Evolutionary conservation across 2,797 vertebrate species (phyloP).

Genomic region (Eulemur mongoz): DNA sequence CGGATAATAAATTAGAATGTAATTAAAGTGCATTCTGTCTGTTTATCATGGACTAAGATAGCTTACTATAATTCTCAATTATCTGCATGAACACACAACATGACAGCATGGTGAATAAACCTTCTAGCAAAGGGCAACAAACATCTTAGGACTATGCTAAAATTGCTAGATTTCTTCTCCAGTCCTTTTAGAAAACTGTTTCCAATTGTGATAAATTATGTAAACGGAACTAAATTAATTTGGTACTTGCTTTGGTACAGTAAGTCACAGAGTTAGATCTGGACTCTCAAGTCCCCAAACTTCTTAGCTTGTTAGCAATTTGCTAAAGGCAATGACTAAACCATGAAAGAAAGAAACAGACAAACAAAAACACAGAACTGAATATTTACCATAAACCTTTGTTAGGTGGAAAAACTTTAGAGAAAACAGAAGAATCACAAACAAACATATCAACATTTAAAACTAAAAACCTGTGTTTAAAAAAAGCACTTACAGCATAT

Average conservation of each 20-base stretch:
- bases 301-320: slow-evolving; percentile 37
- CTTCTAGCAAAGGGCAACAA: slow-evolving; percentile 47
- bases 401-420: background rate
- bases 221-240: slow-evolving; percentile 44
- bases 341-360: slow-evolving; percentile 1
- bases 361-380: background rate
- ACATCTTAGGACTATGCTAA: slow-evolving; percentile 27
- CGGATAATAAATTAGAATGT: slow-evolving; percentile 77
- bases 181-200: slow-evolving; percentile 42
- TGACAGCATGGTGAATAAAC: slow-evolving; percentile 56
- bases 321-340: slow-evolving; percentile 19
- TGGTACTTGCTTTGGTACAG: slow-evolving; percentile 35
- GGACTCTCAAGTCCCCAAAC: slow-evolving; percentile 28
- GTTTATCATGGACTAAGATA: slow-evolving; percentile 68
- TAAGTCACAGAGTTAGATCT: slow-evolving; percentile 18
- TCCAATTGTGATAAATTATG: slow-evolving; percentile 41
- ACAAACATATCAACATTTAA: slow-evolving; percentile 18
- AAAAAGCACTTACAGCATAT: background rate
- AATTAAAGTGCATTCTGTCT: slow-evolving; percentile 79
- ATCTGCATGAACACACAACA: slow-evolving; percentile 71
- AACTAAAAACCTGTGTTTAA: background rate
- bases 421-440: slow-evolving; percentile 38
- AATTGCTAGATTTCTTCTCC: slow-evolving; percentile 53
- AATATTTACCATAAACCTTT: background rate
- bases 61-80: slow-evolving; percentile 77